Percentiles rank a stretch among this genome's conserved stretches.
Evolutionary conservation across 2,113 vertebrate species (phyloP).

Genomic region (Tenrec ecaudatus): DNA sequence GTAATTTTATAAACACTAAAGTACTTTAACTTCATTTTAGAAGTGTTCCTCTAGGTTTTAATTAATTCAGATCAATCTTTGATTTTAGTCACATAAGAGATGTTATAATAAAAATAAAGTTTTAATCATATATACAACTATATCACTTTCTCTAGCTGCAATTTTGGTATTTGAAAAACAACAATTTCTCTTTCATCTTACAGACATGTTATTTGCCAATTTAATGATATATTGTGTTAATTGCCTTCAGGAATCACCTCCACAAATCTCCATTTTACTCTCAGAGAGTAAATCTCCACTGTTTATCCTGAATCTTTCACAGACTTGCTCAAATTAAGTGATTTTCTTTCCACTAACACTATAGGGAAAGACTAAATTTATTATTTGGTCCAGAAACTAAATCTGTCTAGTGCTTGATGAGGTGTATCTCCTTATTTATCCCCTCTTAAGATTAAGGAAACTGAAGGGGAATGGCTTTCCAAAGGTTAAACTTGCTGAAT

Average conservation of each 20-base stretch:
- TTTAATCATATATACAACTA: not conserved
- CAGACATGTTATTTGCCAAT: constrained; percentile 33
- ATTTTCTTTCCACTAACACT: constrained; percentile 63
- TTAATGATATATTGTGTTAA: constrained; percentile 53
- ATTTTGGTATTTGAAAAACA: constrained; percentile 1
- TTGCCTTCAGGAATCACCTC: constrained; percentile 62
- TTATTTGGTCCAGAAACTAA: constrained; percentile 70
- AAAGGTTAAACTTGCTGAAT: constrained; percentile 61
- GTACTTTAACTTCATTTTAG: not conserved
- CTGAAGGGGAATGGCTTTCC: constrained; percentile 67
- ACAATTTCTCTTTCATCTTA: not conserved
- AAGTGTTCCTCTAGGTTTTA: constrained; percentile 12
- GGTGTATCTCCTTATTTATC: constrained; percentile 62
- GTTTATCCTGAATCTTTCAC: constrained; percentile 67
- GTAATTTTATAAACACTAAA: not conserved
- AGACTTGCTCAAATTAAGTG: constrained; percentile 55
- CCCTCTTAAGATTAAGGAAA: constrained; percentile 66
- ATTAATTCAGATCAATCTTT: constrained; percentile 43
- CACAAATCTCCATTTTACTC: constrained; percentile 66
- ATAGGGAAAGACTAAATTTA: constrained; percentile 68
- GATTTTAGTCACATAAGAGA: not conserved
- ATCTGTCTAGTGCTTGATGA: constrained; percentile 66
- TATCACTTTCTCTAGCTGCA: constrained; percentile 1
- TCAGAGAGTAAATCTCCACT: constrained; percentile 69
- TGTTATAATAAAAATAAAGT: constrained; percentile 20